A percentile compares a stretch with the other conserved stretches of the same genome.
These are phyloP conservation scores for Gallinago solitaria DNA, from an alignment of 2,797 vertebrate species.

Conservation along the genomic window DNA sequence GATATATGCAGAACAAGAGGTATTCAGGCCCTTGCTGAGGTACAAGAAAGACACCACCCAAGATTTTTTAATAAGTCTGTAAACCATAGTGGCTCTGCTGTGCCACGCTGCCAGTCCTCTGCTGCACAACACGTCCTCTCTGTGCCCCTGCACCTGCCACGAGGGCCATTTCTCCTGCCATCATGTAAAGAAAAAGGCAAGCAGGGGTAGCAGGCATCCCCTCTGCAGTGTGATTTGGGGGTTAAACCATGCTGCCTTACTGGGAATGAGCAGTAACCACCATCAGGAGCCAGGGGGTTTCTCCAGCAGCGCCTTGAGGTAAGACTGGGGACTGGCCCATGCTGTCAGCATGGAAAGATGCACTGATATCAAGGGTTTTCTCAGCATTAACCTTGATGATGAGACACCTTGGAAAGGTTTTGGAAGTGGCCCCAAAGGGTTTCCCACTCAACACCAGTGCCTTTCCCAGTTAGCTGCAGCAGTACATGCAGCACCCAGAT, in stretches of 20 bases:
- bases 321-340: neutral
- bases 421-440: neutral
- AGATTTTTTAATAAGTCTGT: neutral
- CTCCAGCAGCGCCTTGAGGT: neutral
- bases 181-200: neutral
- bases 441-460: neutral
- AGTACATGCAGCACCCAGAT: neutral
- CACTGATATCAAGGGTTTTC: neutral
- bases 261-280: neutral
- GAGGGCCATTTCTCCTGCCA: neutral
- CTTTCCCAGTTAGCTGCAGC: neutral
- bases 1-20: neutral
- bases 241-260: neutral
- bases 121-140: neutral
- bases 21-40: neutral
- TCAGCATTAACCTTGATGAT: neutral
- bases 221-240: neutral
- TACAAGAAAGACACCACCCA: neutral
- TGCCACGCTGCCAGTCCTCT: neutral
- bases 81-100: neutral
- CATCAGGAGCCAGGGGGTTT: rapidly evolving
- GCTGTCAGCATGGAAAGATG: neutral
- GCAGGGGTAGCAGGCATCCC: neutral
- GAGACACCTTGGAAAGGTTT: neutral
- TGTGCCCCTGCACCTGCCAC: neutral